Evolutionary conservation across 2,888 invertebrate species (phyloP).

Genomic region (Lycocerus yunnanus): DNA sequence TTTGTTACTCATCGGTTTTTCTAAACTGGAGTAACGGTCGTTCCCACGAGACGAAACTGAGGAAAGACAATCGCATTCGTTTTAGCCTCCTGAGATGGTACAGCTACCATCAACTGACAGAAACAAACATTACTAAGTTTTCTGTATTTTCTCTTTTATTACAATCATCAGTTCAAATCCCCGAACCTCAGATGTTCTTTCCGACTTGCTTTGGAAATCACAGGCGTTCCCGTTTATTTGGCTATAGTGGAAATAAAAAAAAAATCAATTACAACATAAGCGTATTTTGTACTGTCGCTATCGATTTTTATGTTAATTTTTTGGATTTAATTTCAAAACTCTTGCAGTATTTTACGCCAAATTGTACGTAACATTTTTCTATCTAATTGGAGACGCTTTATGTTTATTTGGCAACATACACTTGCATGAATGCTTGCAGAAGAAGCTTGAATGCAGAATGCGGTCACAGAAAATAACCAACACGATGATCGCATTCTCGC

Average conservation of each 20-base stretch:
- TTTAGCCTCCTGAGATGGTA: slow-evolving; percentile 8
- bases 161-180: slow-evolving; percentile 29
- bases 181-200: slow-evolving; percentile 28
- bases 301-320: neutral
- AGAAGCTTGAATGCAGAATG: neutral
- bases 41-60: slow-evolving; percentile 17
- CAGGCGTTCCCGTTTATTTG: slow-evolving; percentile 15
- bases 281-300: neutral
- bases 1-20: neutral
- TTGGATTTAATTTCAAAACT: neutral
- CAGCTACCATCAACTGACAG: slow-evolving; percentile 24
- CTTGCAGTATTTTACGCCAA: neutral
- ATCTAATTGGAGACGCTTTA: neutral
- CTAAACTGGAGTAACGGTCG: slow-evolving; percentile 6
- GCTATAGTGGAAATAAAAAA: slow-evolving; percentile 13
- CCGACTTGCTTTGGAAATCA: slow-evolving; percentile 15
- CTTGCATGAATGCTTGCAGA: neutral
- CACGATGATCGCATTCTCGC: neutral
- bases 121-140: slow-evolving; percentile 31
- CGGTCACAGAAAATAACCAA: neutral
- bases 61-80: slow-evolving; percentile 18
- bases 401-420: neutral
- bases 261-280: slow-evolving; percentile 1
- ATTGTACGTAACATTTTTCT: neutral
- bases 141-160: slow-evolving; percentile 28